Evolutionary conservation across 23 tunicate genomes (phyloP).

Genomic region (Phallusia fumigata): DNA sequence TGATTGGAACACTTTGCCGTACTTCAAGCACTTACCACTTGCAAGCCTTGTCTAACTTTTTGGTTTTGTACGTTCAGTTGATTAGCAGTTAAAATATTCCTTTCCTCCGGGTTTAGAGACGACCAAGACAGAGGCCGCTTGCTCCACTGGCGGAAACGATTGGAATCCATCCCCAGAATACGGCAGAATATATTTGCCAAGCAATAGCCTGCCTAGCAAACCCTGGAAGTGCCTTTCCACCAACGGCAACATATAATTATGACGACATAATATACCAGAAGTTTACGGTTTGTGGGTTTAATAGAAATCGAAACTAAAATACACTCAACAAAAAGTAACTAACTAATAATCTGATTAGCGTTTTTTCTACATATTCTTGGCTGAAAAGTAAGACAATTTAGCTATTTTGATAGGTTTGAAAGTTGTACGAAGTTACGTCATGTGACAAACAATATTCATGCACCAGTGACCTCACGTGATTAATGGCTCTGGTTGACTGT

Average conservation of each 20-base stretch:
- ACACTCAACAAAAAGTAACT: too few relatives aligned
- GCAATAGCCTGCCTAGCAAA: too few relatives aligned
- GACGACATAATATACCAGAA: background rate
- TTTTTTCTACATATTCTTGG: too few relatives aligned
- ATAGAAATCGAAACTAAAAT: background rate
- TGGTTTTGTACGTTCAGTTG: constrained; percentile 75
- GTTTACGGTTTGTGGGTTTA: background rate
- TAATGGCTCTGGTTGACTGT: background rate
- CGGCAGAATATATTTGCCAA: too few relatives aligned
- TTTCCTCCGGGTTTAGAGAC: constrained; percentile 64
- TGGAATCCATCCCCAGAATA: background rate
- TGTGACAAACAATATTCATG: background rate
- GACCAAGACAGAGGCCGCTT: constrained; percentile 34
- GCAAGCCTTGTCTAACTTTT: constrained; percentile 56
- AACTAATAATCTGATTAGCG: too few relatives aligned
- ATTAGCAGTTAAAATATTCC: constrained; percentile 58
- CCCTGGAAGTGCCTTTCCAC: too few relatives aligned
- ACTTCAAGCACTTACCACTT: constrained; percentile 44
- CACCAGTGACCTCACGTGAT: background rate
- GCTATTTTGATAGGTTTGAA: too few relatives aligned
- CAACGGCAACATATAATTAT: background rate
- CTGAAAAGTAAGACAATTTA: too few relatives aligned
- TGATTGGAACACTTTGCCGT: too few relatives aligned
- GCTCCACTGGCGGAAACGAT: constrained; percentile 8
- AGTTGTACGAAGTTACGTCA: too few relatives aligned